Conservation (phyloP, 2,888 invertebrate species). For the Prenolepis imparis region DNA sequence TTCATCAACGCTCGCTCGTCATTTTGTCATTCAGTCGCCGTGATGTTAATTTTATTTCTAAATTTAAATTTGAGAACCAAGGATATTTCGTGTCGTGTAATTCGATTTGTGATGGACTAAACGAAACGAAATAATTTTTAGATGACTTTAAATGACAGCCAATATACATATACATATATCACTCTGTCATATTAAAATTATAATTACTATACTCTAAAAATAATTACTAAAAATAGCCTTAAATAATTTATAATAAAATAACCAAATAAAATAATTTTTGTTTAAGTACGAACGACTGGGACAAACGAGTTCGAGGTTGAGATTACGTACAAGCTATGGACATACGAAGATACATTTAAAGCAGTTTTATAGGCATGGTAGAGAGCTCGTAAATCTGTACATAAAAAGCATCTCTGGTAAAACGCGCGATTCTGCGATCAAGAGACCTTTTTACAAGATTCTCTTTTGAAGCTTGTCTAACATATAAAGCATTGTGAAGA, state of each 20-base stretch:
- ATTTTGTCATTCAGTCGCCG: constrained; percentile 43
- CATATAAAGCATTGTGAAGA: constrained; percentile 78
- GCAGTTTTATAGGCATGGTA: constrained; percentile 76
- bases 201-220: background rate
- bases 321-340: constrained; percentile 67
- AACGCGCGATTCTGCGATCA: constrained; percentile 62
- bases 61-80: background rate
- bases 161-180: too few species aligned
- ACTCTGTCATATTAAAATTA: background rate
- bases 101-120: background rate
- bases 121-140: constrained; percentile 22
- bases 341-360: constrained; percentile 80
- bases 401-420: constrained; percentile 76
- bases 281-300: constrained; percentile 12
- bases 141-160: background rate
- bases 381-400: constrained; percentile 67
- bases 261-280: background rate
- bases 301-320: constrained; percentile 41
- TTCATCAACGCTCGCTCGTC: constrained; percentile 71
- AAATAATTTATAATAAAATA: background rate
- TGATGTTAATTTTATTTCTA: constrained; percentile 42
- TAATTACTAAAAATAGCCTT: background rate
- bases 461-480: constrained; percentile 78
- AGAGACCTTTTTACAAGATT: constrained; percentile 60
- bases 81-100: background rate